Conservation (phyloP, 2,888 invertebrate genomes). For the Ectobius pallidus region DNA sequence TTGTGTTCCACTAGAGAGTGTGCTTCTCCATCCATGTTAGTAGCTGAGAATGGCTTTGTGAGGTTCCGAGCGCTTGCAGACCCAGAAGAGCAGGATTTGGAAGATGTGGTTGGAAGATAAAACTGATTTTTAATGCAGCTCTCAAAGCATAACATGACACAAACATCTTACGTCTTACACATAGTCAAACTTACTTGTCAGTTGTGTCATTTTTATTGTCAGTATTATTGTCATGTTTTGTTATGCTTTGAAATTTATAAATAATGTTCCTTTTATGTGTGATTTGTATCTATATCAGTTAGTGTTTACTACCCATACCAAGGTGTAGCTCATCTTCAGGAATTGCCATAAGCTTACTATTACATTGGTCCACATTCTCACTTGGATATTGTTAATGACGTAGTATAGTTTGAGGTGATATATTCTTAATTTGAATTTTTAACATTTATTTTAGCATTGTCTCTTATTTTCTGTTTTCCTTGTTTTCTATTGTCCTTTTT, state of each 20-base stretch:
- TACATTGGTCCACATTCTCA: too few species aligned
- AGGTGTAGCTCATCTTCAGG: too few species aligned
- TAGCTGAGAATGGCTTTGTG: slow-evolving; percentile 90
- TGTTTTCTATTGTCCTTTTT: too few species aligned
- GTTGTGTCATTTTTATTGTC: not conserved
- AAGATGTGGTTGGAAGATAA: slow-evolving; percentile 37
- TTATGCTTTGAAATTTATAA: slow-evolving; percentile 5
- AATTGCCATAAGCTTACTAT: too few species aligned
- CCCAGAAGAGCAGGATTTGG: slow-evolving; percentile 48
- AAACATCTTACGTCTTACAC: not conserved
- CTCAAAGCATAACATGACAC: not conserved
- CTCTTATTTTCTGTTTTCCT: too few species aligned
- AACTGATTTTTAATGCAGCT: slow-evolving; percentile 10
- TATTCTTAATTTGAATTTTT: too few species aligned
- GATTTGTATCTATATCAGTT: not conserved
- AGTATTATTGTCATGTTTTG: slow-evolving; percentile 7
- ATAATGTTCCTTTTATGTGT: slow-evolving; percentile 8
- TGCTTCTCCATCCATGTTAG: slow-evolving; percentile 71
- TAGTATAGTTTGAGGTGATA: too few species aligned
- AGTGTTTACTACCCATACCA: too few species aligned
- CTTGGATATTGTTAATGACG: too few species aligned
- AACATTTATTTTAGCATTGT: too few species aligned
- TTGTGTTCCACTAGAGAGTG: slow-evolving; percentile 35
- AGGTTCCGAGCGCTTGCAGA: slow-evolving; percentile 76
- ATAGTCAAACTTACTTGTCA: not conserved